Conservation (phyloP, 2,113 vertebrate species). For the Neodon shergylaensis region DNA sequence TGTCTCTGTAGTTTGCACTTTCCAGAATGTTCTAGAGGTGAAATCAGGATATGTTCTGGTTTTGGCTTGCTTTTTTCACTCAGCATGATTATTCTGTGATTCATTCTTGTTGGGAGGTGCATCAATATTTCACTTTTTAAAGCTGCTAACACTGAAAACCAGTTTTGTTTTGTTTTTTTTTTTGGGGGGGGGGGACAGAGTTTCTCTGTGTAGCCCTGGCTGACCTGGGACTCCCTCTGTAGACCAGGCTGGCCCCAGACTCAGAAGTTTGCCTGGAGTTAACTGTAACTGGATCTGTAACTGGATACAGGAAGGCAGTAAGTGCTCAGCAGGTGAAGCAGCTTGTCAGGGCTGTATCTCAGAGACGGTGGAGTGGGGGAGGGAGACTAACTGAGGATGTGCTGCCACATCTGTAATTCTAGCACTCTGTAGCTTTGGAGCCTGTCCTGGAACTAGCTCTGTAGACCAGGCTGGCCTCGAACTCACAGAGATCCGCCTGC, state of each 20-base stretch:
- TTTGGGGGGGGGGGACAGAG: too few relatives aligned
- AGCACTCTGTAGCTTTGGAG: too few relatives aligned
- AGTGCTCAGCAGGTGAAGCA: too few relatives aligned
- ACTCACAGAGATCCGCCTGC: too few relatives aligned
- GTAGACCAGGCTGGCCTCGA: too few relatives aligned
- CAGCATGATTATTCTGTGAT: not conserved
- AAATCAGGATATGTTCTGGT: not conserved
- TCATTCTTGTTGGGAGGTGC: not conserved
- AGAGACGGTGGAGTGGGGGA: not conserved
- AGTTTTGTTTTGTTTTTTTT: not conserved
- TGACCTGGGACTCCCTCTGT: not conserved
- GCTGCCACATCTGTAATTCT: not conserved
- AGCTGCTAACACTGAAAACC: not conserved
- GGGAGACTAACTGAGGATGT: not conserved
- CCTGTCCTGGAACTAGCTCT: too few relatives aligned
- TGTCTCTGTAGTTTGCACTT: not conserved
- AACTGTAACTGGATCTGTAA: not conserved
- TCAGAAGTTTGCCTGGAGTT: not conserved
- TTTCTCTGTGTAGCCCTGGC: not conserved
- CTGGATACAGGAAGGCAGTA: not conserved
- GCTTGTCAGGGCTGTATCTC: not conserved
- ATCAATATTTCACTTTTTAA: not conserved
- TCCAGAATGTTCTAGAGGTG: not conserved
- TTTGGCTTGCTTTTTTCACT: not conserved
- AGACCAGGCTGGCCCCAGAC: not conserved